These are phyloP conservation scores for Tonatia bakeri DNA, from an alignment of 2,113 vertebrate genomes.

Conservation along the genomic window DNA sequence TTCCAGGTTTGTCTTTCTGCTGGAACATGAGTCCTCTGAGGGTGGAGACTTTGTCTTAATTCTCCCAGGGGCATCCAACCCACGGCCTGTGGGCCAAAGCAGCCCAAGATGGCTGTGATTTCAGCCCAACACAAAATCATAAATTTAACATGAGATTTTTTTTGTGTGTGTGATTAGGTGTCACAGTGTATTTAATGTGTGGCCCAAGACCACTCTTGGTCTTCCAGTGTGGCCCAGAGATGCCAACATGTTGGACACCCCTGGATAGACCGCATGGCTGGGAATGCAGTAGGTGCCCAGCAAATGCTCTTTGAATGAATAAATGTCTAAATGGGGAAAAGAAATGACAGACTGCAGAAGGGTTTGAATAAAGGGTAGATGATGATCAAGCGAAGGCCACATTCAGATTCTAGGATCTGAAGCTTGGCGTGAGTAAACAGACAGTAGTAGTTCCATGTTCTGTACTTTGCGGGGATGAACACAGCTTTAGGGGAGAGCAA, in stretches of 20 bases:
- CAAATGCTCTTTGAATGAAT: background rate
- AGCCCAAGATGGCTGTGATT: too few relatives aligned
- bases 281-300: background rate
- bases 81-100: too few relatives aligned
- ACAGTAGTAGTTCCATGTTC: background rate
- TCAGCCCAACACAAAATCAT: too few relatives aligned
- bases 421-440: background rate
- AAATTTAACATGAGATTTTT: too few relatives aligned
- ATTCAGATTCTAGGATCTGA: background rate
- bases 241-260: background rate
- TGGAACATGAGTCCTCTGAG: too few relatives aligned
- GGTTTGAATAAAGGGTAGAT: background rate
- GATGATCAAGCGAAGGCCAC: background rate
- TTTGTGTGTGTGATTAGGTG: too few relatives aligned
- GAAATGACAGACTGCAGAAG: background rate
- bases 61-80: background rate
- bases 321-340: background rate
- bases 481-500: background rate
- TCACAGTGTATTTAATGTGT: too few relatives aligned
- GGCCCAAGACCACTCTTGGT: too few relatives aligned
- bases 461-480: background rate
- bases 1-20: too few relatives aligned
- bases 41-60: background rate
- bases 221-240: too few relatives aligned
- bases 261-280: background rate